Base-by-base conservation (phyloP, 1,140 invertebrate species). In the Gryon sp. region DNA sequence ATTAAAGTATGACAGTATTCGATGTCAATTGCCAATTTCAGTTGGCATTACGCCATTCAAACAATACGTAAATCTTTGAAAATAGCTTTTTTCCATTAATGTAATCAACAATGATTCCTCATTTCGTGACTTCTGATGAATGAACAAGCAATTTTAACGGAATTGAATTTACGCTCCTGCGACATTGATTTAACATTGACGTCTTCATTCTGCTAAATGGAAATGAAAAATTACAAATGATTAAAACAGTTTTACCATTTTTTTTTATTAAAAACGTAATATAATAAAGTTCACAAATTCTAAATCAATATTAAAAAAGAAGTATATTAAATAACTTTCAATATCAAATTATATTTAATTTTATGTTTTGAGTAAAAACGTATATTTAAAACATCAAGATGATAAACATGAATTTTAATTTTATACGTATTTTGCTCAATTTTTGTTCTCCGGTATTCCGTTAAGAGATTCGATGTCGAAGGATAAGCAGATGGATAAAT, bases 1-100 rank as follows among this genome's bases (percentile, higher is more conserved):
- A 19, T 0, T 40, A 15, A 4, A 11, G 26, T 8, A 15, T 57
- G 52, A 59, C 45, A 50, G n/a, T 30, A 41, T 38, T 34, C 8
- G 7, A 72, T 55, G 50, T 45, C 46, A 72, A 62, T 45, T 75
- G 70, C 46, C 48, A 60, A 30, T 40, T 62, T 32, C n/a, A 34
- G 48, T 59, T 72, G 66, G 66, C 75, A 60, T 45, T 52, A 65
- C 59, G 78, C 78, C 73, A 80, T 26, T 55, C 18, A 53, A 41
- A 22, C 50, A 62, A 70, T 59, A 63, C 50, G 53, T 69, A 69
- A 62, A 20, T 8, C 26, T 7, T 24, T 26, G 9, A 53, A 52
- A 19, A 70, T 24, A 22, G 14, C 11, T 30, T 34, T 60, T 73
- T 57, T 55, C 30, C 14, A 38, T 36, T 60, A 26, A 62, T 48